These are phyloP conservation scores for Burhinus bistriatus DNA, from an alignment of 2,113 vertebrate genomes.

Conservation along the genomic window DNA sequence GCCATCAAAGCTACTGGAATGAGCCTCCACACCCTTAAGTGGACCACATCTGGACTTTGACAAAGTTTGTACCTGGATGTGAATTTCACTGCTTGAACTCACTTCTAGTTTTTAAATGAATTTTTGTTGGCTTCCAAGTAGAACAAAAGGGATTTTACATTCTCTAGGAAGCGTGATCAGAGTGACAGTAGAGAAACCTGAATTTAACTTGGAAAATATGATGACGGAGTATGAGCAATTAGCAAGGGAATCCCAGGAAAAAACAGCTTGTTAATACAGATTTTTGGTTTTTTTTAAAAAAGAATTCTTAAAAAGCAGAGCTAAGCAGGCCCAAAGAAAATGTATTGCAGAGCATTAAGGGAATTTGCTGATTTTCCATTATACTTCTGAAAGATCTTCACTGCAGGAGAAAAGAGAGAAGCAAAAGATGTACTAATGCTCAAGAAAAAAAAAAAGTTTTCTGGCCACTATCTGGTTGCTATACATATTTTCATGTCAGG, in stretches of 20 bases:
- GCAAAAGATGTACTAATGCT: not conserved
- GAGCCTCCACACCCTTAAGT: not conserved
- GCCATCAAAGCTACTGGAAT: not conserved
- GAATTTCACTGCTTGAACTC: not conserved
- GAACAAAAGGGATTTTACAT: not conserved
- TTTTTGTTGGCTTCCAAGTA: not conserved
- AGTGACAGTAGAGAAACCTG: not conserved
- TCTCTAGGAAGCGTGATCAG: not conserved
- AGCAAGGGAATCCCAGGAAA: conserved; percentile 16
- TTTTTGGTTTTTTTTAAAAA: not conserved
- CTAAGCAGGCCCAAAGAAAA: not conserved
- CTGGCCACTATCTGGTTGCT: not conserved
- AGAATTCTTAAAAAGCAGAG: not conserved
- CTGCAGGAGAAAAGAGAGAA: not conserved
- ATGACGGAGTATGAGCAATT: not conserved
- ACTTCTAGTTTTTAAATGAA: not conserved
- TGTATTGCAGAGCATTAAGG: not conserved
- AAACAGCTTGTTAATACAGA: not conserved
- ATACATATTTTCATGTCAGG: not conserved
- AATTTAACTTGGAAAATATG: conserved; percentile 18
- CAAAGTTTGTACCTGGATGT: not conserved
- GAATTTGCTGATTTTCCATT: not conserved
- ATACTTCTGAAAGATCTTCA: not conserved
- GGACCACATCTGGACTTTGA: not conserved
- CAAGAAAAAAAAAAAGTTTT: not conserved